Conservation (phyloP, 2,888 invertebrate genomes). For the Cheilosia vernalis region DNA sequence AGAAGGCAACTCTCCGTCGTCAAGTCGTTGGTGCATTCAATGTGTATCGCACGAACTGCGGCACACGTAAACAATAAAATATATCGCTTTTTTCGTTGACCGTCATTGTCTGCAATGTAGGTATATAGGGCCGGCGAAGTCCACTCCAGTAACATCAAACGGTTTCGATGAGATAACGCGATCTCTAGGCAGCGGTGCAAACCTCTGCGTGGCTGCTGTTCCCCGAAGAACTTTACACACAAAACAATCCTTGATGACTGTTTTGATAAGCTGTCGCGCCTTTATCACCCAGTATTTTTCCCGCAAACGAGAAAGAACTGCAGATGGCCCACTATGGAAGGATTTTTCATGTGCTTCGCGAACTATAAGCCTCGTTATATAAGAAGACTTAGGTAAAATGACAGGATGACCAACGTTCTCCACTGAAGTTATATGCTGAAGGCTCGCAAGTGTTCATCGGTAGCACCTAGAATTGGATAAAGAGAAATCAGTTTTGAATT, state of each 20-base stretch:
- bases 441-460: constrained; percentile 17
- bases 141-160: no score
- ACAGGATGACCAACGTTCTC: constrained; percentile 22
- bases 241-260: constrained; percentile 34
- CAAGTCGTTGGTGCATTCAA: constrained; percentile 7
- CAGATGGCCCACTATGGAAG: constrained; percentile 25
- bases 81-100: constrained; percentile 4
- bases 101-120: not conserved
- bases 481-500: constrained; percentile 19
- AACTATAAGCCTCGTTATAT: constrained; percentile 23
- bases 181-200: constrained; percentile 39
- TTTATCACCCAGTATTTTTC: constrained; percentile 20
- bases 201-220: constrained; percentile 22
- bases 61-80: constrained; percentile 25
- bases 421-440: not conserved
- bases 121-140: constrained; percentile 27
- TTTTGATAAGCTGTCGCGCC: constrained; percentile 30
- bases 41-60: not conserved
- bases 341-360: constrained; percentile 15
- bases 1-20: constrained; percentile 24
- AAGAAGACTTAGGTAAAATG: constrained; percentile 10
- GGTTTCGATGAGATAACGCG: constrained; percentile 19
- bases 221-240: constrained; percentile 38
- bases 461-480: constrained; percentile 20
- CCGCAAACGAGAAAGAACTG: constrained; percentile 15